Evolutionary conservation across 2,888 invertebrate genomes (phyloP).

Genomic region (Lycaena phlaeas): DNA sequence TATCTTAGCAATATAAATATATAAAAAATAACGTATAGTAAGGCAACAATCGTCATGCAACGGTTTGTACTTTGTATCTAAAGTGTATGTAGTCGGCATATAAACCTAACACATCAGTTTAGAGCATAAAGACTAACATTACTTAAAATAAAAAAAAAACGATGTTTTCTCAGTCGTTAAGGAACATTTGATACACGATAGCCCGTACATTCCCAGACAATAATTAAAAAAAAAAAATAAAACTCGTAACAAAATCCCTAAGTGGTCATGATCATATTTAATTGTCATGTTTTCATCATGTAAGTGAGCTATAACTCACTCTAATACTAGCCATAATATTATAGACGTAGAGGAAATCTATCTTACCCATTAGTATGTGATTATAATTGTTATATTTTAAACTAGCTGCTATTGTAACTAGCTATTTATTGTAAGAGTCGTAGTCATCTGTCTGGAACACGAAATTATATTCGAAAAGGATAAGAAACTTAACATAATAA

Average conservation of each 20-base stretch:
- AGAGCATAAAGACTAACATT: too few species aligned
- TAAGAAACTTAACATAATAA: neutral
- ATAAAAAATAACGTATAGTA: too few species aligned
- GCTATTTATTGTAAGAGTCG: too few species aligned
- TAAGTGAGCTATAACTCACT: conserved; percentile 1
- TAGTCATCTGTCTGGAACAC: neutral
- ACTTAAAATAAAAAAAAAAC: neutral
- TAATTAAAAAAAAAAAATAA: neutral
- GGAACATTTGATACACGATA: neutral
- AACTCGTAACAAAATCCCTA: neutral
- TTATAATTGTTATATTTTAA: neutral
- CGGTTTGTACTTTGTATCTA: too few species aligned
- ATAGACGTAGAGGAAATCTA: neutral
- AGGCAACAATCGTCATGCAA: too few species aligned
- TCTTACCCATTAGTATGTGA: neutral
- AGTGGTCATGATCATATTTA: conserved; percentile 7
- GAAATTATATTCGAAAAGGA: neutral
- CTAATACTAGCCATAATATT: neutral
- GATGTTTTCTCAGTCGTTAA: neutral
- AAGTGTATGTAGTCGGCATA: too few species aligned
- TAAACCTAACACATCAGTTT: too few species aligned
- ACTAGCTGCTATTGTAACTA: neutral
- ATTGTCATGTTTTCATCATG: conserved; percentile 3
- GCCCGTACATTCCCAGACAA: neutral
- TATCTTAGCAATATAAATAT: too few species aligned